phyloP scores from a whole-genome alignment of 2,113 vertebrate species.

The Mobula birostris region DNA sequence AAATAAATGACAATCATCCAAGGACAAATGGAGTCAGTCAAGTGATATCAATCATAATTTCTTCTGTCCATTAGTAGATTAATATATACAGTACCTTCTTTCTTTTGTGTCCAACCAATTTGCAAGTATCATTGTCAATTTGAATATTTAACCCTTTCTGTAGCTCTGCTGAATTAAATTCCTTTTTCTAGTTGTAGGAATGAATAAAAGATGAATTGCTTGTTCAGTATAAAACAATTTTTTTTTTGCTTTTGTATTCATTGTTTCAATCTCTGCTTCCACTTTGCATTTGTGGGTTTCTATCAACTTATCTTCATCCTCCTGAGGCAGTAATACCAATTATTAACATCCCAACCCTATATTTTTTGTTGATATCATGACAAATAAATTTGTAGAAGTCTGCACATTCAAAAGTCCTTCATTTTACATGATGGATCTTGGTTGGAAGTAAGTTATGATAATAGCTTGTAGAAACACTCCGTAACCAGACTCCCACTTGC shows the following conservation, averaged over 20 bases:
- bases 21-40: not conserved
- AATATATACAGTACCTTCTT: not conserved
- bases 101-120: not conserved
- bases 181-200: not conserved
- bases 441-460: not conserved
- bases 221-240: not conserved
- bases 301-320: not conserved
- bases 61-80: not conserved
- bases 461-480: not conserved
- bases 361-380: not conserved
- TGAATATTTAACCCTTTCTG: not conserved
- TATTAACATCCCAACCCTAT: not conserved
- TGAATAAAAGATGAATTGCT: not conserved
- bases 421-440: not conserved
- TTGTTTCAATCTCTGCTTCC: not conserved
- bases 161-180: not conserved
- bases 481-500: not conserved
- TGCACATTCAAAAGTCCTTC: not conserved
- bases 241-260: not conserved
- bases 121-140: not conserved
- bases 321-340: not conserved
- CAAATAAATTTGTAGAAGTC: not conserved
- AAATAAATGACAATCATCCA: not conserved
- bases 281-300: not conserved
- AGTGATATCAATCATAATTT: conserved; percentile 9